A percentile compares a stretch with the other conserved stretches of the same genome.
phyloP scores from a whole-genome alignment of 2,888 invertebrate species.

The Cephonodes hylas region DNA sequence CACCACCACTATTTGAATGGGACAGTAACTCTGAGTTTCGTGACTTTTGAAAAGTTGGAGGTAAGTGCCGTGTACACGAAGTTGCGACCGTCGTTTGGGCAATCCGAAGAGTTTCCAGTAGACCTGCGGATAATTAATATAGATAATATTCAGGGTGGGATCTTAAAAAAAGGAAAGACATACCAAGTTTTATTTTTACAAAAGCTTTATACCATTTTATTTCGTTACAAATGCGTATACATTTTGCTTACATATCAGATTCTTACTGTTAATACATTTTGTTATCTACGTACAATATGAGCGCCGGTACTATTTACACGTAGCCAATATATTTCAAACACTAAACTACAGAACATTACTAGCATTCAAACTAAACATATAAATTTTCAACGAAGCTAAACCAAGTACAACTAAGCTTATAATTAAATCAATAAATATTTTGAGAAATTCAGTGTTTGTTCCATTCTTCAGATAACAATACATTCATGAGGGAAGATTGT shows the following conservation, averaged over 20 bases:
- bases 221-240: not conserved
- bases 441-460: not conserved
- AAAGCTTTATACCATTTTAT: not conserved
- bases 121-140: too few relatives aligned
- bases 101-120: too few relatives aligned
- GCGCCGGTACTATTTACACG: not conserved
- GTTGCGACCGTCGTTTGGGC: too few relatives aligned
- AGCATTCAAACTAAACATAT: not conserved
- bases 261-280: not conserved
- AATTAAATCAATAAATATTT: constrained; percentile 14
- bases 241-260: not conserved
- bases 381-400: not conserved
- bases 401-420: constrained; percentile 11
- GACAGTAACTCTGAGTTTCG: too few relatives aligned
- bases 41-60: too few relatives aligned
- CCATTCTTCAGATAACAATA: constrained; percentile 81
- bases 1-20: too few relatives aligned
- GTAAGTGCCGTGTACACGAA: too few relatives aligned
- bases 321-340: not conserved
- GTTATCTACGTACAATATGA: not conserved
- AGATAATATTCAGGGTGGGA: too few relatives aligned
- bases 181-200: not conserved
- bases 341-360: not conserved
- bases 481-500: constrained; percentile 84
- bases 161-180: not conserved